These are phyloP conservation scores for Microplitis mediator DNA, from an alignment of 1,140 invertebrate genomes.

Conservation along the genomic window DNA sequence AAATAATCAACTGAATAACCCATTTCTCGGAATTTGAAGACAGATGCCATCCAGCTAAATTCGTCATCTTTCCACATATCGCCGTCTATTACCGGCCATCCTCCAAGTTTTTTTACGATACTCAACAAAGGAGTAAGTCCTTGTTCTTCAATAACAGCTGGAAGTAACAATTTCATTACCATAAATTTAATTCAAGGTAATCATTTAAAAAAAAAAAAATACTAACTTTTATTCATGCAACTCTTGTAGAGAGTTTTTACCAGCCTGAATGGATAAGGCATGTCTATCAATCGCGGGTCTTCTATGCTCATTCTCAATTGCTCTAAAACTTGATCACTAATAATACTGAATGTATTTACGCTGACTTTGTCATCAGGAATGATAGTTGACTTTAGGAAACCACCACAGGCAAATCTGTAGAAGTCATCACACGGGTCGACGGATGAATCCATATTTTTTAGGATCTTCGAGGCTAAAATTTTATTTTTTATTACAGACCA, in stretches of 20 bases:
- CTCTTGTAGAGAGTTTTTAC: slow-evolving; percentile 80
- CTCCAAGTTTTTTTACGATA: slow-evolving; percentile 79
- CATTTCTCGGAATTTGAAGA: slow-evolving; percentile 77
- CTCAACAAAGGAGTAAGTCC: slow-evolving; percentile 74
- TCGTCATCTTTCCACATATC: slow-evolving; percentile 73
- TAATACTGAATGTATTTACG: slow-evolving; percentile 80
- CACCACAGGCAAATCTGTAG: slow-evolving; percentile 74
- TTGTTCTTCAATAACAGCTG: slow-evolving; percentile 74
- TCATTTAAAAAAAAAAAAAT: no score
- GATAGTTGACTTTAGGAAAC: slow-evolving; percentile 47
- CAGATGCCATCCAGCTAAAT: slow-evolving; percentile 82
- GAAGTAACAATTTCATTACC: slow-evolving; percentile 33
- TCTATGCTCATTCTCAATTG: slow-evolving; percentile 79
- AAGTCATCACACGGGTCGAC: slow-evolving; percentile 82
- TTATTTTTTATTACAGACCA: not conserved
- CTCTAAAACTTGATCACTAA: slow-evolving; percentile 79
- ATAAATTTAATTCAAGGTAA: not conserved
- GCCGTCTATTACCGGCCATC: slow-evolving; percentile 88
- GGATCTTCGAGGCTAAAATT: slow-evolving; percentile 58
- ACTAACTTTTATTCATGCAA: slow-evolving; percentile 86
- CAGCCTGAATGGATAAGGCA: slow-evolving; percentile 75
- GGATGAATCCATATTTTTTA: slow-evolving; percentile 63
- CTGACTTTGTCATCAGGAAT: slow-evolving; percentile 73
- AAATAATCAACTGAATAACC: slow-evolving; percentile 92
- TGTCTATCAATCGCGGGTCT: slow-evolving; percentile 67